phyloP scores from a whole-genome alignment of 2,888 invertebrate species.

The Agonopterix heracliana region DNA sequence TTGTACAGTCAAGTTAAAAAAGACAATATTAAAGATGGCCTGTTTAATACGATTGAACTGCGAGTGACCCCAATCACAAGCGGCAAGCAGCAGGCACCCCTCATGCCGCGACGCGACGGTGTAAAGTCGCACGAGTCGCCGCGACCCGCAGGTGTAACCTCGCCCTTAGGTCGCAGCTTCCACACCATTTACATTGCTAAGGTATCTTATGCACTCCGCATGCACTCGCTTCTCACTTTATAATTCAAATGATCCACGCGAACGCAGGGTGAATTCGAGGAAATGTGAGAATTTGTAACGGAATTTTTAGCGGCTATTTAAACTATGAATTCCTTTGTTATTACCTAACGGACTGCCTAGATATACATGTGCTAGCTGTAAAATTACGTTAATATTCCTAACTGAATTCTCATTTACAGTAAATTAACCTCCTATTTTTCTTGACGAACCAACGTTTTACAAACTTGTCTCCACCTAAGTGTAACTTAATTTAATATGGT shows the following conservation, averaged over 20 bases:
- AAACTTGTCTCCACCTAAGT: no score
- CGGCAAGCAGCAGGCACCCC: conserved; percentile 9
- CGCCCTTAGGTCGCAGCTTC: conserved; percentile 45
- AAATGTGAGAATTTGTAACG: conserved; percentile 73
- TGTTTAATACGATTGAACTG: conserved; percentile 23
- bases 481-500: no score
- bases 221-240: conserved; percentile 70
- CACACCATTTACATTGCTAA: conserved; percentile 59
- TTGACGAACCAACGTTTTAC: no score
- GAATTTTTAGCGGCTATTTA: conserved; percentile 40
- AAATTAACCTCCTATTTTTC: not conserved
- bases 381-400: not conserved
- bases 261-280: conserved; percentile 48
- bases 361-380: conserved; percentile 2
- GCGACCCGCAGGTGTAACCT: conserved; percentile 46
- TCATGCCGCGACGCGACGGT: conserved; percentile 15
- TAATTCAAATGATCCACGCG: conserved; percentile 68
- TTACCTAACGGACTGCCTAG: conserved; percentile 5
- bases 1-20: no score
- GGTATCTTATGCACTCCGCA: conserved; percentile 63
- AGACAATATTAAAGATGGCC: no score
- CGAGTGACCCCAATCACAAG: conserved; percentile 25
- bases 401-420: not conserved
- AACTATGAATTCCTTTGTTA: conserved; percentile 12
- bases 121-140: conserved; percentile 15